These are phyloP conservation scores for Zosterops lateralis DNA, from an alignment of 2,113 vertebrate species.

Conservation along the genomic window DNA sequence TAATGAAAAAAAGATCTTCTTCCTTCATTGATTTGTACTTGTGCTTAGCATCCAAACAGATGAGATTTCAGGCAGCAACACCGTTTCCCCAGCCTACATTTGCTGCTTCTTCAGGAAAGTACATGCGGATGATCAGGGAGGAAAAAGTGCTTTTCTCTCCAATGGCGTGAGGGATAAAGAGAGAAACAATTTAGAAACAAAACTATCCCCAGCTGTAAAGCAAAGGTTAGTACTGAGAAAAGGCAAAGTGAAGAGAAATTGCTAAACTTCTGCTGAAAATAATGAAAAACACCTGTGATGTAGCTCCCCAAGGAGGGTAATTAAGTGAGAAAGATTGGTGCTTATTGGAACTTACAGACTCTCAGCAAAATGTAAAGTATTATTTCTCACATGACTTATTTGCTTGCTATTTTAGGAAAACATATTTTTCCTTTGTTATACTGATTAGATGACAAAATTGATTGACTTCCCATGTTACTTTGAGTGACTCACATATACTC, in stretches of 20 bases:
- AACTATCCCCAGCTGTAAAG: slow-evolving; percentile 25
- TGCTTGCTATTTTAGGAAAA: slow-evolving; percentile 43
- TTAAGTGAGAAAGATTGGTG: slow-evolving; percentile 21
- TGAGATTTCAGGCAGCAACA: background rate
- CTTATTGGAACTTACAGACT: slow-evolving; percentile 15
- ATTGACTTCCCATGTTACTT: background rate
- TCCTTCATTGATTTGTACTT: background rate
- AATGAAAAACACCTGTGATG: slow-evolving; percentile 11
- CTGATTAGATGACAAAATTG: slow-evolving; percentile 15
- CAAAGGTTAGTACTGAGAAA: slow-evolving; percentile 22
- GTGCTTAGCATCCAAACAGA: background rate
- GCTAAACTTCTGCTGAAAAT: slow-evolving; percentile 29
- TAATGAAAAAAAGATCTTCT: background rate
- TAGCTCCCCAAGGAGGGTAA: slow-evolving; percentile 19
- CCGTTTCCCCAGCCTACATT: background rate
- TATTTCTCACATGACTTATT: slow-evolving; percentile 14
- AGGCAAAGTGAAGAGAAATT: background rate
- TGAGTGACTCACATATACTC: background rate
- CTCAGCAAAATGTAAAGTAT: slow-evolving; percentile 14
- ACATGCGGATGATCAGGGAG: background rate
- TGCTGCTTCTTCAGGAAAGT: background rate
- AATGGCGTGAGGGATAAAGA: background rate
- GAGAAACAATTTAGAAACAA: background rate
- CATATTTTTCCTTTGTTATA: slow-evolving; percentile 25
- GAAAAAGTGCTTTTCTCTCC: background rate